Conservation (phyloP, 2,888 invertebrate genomes). For the Tetanocera ferruginea region DNA sequence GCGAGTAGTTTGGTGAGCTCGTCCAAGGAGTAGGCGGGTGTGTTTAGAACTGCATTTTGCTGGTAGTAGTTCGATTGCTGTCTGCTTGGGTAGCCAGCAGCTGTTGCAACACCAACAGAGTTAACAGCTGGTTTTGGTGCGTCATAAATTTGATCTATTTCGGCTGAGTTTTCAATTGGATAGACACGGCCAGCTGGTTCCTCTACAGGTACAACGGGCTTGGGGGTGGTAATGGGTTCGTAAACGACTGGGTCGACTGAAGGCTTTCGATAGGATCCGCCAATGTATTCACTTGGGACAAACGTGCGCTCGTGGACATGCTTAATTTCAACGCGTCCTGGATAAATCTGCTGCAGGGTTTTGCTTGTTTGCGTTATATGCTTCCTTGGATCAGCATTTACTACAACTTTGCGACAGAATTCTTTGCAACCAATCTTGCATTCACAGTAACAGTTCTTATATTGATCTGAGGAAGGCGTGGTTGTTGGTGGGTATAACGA, state of each 20-base stretch:
- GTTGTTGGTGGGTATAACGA: background rate
- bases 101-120: background rate
- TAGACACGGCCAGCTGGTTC: background rate
- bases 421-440: conserved; percentile 63
- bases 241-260: background rate
- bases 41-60: background rate
- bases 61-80: background rate
- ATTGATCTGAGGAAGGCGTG: conserved; percentile 36
- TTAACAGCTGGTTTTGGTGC: too few relatives aligned
- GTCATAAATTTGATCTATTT: background rate
- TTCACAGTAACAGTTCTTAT: conserved; percentile 61
- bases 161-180: background rate
- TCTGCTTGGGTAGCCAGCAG: background rate
- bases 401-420: conserved; percentile 60
- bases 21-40: background rate
- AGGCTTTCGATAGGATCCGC: background rate
- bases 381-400: conserved; percentile 50
- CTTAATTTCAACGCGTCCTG: conserved; percentile 56
- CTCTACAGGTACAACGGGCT: background rate
- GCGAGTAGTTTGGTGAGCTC: background rate
- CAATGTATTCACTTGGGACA: conserved; percentile 38
- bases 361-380: conserved; percentile 58
- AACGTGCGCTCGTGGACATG: conserved; percentile 58
- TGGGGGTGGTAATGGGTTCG: background rate
- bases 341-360: conserved; percentile 51